Base-by-base conservation (phyloP, 2,113 vertebrate species). In the Glaucomys volans region DNA sequence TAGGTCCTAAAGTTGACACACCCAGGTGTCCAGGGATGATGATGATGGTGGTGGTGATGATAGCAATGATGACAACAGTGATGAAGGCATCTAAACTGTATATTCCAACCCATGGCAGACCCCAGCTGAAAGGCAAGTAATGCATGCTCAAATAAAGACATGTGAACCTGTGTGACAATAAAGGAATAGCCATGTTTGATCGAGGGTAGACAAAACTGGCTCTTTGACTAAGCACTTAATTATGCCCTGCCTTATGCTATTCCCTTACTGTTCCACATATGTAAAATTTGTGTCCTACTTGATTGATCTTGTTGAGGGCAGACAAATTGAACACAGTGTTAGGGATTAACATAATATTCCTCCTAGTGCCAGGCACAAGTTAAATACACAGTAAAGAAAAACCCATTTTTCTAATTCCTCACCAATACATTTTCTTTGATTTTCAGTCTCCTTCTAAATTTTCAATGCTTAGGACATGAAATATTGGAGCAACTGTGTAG, bases 51-150 rank as follows among this genome's bases (percentile, higher is more conserved):
- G 35, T 37, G 57, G 24, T 35, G 64, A 26, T 64, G n/a, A n/a
- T n/a, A n/a, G 20, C 57, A 37, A 40, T 50, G 59, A 35, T n/a
- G 42, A 90, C 0, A 24, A 26, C 4, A 2, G 74, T 87, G 67
- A 89, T 71, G 37, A 42, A 92, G 13, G 4, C 35, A 92, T 83
- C 42, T 82, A 79, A 85, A 92, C 8, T 44, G 14, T 32, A 26
- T 82, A 67, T 67, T 93, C 42, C 35, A 84, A 35, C 75, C 35
- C 80, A 82, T 64, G 52, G 1, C 84, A 97, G 57, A 59, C 8
- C 35, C 37, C 26, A 95, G 20, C 44, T 85, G 85, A 96, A 95
- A 42, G 14, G 64, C 71, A 97, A 96, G 40, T 72, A 80, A 87
- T 82, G 90, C 72, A 87, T 52, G 62, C 91, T 95, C 96, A 87